Evolutionary conservation across 1,140 invertebrate genomes (phyloP).

Genomic region (Hydropsyche tenuis): DNA sequence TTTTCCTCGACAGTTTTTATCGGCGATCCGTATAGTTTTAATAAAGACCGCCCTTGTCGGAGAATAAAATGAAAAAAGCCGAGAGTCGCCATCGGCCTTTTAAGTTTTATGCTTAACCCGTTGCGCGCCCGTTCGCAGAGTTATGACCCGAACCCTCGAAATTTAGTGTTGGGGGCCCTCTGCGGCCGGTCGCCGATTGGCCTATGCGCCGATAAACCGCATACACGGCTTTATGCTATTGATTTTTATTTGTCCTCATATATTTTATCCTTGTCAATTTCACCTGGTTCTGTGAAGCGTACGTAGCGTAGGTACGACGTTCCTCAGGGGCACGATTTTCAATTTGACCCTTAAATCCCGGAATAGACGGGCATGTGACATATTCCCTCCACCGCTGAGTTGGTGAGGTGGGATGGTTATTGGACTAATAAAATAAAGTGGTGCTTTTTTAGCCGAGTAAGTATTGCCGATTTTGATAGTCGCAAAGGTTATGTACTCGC

Average conservation of each 20-base stretch:
- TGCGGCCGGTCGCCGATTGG: conserved; percentile 15
- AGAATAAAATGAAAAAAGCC: neutral
- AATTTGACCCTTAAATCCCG: too few relatives aligned
- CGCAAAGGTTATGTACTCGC: too few relatives aligned
- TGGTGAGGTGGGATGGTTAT: too few relatives aligned
- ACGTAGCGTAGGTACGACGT: too few relatives aligned
- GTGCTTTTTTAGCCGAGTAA: too few relatives aligned
- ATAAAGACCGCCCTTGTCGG: neutral
- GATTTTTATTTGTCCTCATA: conserved; percentile 26
- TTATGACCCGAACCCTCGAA: conserved; percentile 18
- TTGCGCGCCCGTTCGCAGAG: conserved; percentile 14
- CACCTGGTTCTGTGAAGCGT: conserved; percentile 8
- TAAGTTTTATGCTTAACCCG: conserved; percentile 19
- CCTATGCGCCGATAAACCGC: conserved; percentile 27
- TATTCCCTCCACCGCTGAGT: too few relatives aligned
- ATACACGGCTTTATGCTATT: conserved; percentile 26
- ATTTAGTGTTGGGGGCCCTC: conserved; percentile 14
- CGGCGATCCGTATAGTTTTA: conserved; percentile 7
- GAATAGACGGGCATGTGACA: too few relatives aligned
- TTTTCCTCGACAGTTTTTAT: neutral
- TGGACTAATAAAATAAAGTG: too few relatives aligned
- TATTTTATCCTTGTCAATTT: conserved; percentile 29
- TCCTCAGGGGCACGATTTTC: too few relatives aligned
- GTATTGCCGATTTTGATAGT: too few relatives aligned
- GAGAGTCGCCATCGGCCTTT: neutral